These are phyloP conservation scores for Fistularia tabacaria DNA, from an alignment of 2,797 vertebrate species.

Conservation along the genomic window DNA sequence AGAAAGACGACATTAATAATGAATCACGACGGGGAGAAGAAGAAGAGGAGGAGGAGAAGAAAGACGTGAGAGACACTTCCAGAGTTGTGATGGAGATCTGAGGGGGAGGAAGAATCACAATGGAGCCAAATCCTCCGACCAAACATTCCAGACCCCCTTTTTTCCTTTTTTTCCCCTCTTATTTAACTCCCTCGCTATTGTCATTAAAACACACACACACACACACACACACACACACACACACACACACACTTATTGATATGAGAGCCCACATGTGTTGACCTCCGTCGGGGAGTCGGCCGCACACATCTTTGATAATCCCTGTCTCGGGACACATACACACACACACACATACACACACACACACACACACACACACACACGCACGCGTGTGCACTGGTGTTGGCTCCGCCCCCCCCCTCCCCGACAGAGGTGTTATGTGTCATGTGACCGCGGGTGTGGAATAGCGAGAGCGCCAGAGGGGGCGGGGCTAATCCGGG, in stretches of 20 bases:
- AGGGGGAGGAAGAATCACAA: slow-evolving; percentile 61
- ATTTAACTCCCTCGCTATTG: slow-evolving; percentile 70
- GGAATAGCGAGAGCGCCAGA: slow-evolving; percentile 61
- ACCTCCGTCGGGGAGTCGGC: slow-evolving; percentile 46
- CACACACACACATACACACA: slow-evolving; percentile 31
- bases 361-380: slow-evolving; percentile 40
- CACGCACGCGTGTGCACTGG: too few species aligned
- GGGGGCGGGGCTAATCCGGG: too few species aligned
- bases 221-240: slow-evolving; percentile 36
- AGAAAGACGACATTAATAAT: too few species aligned
- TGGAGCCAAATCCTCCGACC: slow-evolving; percentile 62
- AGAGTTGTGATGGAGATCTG: slow-evolving; percentile 61
- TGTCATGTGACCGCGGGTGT: slow-evolving; percentile 50
- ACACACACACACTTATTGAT: slow-evolving; percentile 31
- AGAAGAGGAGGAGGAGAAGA: slow-evolving; percentile 5
- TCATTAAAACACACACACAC: slow-evolving; percentile 57
- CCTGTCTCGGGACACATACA: slow-evolving; percentile 54
- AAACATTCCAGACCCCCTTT: slow-evolving; percentile 58
- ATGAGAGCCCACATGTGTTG: slow-evolving; percentile 40
- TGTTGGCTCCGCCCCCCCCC: too few species aligned
- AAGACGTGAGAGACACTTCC: slow-evolving; percentile 12
- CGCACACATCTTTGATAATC: slow-evolving; percentile 56
- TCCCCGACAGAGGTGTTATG: slow-evolving; percentile 44
- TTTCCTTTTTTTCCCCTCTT: slow-evolving; percentile 62
- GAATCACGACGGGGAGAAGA: too few species aligned